A percentile compares a stretch with the other conserved stretches of the same genome.
Conservation (phyloP, 1,140 invertebrate genomes). For the Maniola jurtina region DNA sequence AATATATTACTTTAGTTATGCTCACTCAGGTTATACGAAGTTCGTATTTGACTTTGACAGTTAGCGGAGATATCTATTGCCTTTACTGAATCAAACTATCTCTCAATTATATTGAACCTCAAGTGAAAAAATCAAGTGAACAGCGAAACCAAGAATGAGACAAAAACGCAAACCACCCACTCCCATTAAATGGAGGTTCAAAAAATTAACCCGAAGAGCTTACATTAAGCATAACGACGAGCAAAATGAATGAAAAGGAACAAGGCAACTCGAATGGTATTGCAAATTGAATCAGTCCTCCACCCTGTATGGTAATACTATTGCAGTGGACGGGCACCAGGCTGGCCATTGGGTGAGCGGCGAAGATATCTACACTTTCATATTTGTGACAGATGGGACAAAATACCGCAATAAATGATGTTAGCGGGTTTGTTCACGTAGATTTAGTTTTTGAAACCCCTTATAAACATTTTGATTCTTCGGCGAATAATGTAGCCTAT, state of each 20-base stretch:
- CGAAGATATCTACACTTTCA: not conserved
- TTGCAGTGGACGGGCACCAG: constrained; percentile 26
- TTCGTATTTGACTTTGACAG: no score
- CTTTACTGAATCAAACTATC: no score
- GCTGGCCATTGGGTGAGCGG: constrained; percentile 14
- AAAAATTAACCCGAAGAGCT: constrained; percentile 15
- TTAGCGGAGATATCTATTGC: no score
- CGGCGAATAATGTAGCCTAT: no score
- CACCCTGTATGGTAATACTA: constrained; percentile 42
- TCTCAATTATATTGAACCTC: no score
- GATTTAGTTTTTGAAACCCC: no score
- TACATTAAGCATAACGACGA: constrained; percentile 15
- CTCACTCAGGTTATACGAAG: no score
- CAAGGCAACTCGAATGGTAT: constrained; percentile 39
- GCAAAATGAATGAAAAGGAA: constrained; percentile 29
- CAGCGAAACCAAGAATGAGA: not conserved
- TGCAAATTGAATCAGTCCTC: constrained; percentile 47
- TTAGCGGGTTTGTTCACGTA: no score
- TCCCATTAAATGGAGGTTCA: not conserved
- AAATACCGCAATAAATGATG: no score
- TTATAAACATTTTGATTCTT: no score
- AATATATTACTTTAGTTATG: not conserved
- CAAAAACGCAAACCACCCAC: not conserved
- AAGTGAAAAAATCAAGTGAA: not conserved
- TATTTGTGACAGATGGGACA: no score